Conservation (phyloP, 1,140 invertebrate genomes). For the Wasmannia auropunctata region DNA sequence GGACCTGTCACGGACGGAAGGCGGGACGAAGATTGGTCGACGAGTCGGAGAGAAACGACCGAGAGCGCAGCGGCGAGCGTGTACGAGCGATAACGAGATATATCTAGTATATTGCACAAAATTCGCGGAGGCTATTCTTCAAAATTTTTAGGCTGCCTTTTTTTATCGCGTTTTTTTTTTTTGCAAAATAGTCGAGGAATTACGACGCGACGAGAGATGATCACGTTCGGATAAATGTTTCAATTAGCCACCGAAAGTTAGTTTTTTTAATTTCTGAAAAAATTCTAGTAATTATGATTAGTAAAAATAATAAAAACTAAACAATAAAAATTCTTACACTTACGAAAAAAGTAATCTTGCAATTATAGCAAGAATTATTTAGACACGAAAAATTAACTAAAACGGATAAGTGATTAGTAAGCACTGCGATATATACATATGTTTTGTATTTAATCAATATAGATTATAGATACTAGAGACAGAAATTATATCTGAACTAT, state of each 20-base stretch:
- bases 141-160: not conserved
- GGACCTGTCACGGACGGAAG: slow-evolving; percentile 43
- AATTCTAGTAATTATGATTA: no score
- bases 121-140: not conserved
- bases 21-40: slow-evolving; percentile 57
- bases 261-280: not conserved
- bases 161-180: not conserved
- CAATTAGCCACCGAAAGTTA: not conserved
- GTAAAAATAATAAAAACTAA: no score
- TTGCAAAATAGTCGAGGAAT: not conserved
- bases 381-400: no score
- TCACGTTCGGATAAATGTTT: not conserved
- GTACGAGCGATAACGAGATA: slow-evolving; percentile 36
- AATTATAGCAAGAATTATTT: no score
- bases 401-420: no score
- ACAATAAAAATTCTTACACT: not conserved
- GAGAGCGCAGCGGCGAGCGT: slow-evolving; percentile 5
- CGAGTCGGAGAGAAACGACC: slow-evolving; percentile 35
- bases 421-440: no score
- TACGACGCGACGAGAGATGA: not conserved
- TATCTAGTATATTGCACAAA: not conserved
- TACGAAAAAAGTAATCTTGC: no score
- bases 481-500: no score
- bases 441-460: no score
- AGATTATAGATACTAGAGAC: no score